Evolutionary conservation across 1,140 invertebrate species (phyloP).

Genomic region (Drosophila prosaltans): DNA sequence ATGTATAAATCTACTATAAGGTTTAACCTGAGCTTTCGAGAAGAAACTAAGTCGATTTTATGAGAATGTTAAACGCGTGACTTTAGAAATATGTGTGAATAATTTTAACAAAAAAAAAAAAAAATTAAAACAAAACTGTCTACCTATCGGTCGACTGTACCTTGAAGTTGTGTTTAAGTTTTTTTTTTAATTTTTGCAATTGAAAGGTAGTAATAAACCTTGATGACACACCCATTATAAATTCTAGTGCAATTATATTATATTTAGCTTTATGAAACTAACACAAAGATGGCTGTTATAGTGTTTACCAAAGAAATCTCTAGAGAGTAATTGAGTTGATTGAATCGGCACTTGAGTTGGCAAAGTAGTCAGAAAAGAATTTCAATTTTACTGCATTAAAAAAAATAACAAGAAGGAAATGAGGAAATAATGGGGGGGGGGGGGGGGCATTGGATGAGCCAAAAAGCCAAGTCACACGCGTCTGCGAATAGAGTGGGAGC

Average conservation of each 20-base stretch:
- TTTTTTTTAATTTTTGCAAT: conserved; percentile 17
- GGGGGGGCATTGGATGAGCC: conserved; percentile 25
- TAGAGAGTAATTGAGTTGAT: conserved; percentile 45
- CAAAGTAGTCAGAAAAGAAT: conserved; percentile 1
- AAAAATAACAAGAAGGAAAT: background rate
- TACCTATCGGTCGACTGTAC: conserved; percentile 53
- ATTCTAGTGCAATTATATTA: conserved; percentile 28
- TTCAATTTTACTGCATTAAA: conserved; percentile 16
- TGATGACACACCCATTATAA: conserved; percentile 57
- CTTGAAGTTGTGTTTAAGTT: conserved; percentile 28
- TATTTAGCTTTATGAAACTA: background rate
- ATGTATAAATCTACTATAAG: conserved; percentile 16
- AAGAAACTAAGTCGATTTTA: conserved; percentile 15
- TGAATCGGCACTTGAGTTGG: conserved; percentile 29
- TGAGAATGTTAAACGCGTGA: conserved; percentile 37
- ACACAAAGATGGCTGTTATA: background rate
- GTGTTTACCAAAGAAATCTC: conserved; percentile 10
- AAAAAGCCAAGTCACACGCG: conserved; percentile 66
- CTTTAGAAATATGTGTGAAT: conserved; percentile 53
- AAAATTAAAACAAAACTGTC: conserved; percentile 23
- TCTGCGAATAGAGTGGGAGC: conserved; percentile 59
- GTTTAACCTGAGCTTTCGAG: conserved; percentile 33
- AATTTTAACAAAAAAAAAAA: conserved; percentile 25
- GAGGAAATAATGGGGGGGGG: background rate
- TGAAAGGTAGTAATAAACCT: conserved; percentile 52